Evolutionary conservation across 2,797 vertebrate genomes (phyloP), one percentile per base, ranked within the genome.

Genomic region (Gobio occitaniae): DNA sequence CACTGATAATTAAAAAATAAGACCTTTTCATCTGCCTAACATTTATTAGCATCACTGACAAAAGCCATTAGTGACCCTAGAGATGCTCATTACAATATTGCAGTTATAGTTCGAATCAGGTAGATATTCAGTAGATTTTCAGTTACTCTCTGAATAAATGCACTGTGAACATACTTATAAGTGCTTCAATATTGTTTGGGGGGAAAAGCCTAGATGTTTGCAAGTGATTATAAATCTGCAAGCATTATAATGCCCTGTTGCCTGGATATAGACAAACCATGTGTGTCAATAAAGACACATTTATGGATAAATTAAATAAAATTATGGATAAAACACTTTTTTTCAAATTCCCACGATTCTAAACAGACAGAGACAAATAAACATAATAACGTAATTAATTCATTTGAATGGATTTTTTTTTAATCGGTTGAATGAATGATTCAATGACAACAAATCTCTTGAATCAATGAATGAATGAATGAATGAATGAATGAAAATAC

Each of bases 1-100:
- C 72, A 75, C 83, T 85, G 85, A 84, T 89, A 86, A 91, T 92
- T 89, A 90, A 82, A 32, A 89, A 83, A 72, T 74, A 70, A 86
- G 86, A 82, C 72, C 69, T 84, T 85, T 77, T 87, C 41, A 84
- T 70, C 54, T 83, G 59, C 16, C 77, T 81, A 59, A 87, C 78
- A 76, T 86, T 90, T 85, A 90, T 89, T 86, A 89, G 85, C 80
- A 77, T 69, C 69, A 41, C 74, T 8, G 65, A 74, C 74, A 77
- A 89, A 86, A 83, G 41, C 75, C 78, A 59, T 54, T 32, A 56
- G 65, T 77, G 32, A 69, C 86, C 69, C 65, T 38, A 3, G 79
- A 87, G 81, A 90, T 29, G 17, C 68, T 78, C 48, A 65, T n/a
- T 68, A 79, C 32, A 82, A 54, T 19, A 59, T 36, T 82, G 44